A percentile compares a stretch with the other conserved stretches of the same genome.
Evolutionary conservation across 2,113 vertebrate genomes (phyloP).

Genomic region (Sapayoa aenigma): DNA sequence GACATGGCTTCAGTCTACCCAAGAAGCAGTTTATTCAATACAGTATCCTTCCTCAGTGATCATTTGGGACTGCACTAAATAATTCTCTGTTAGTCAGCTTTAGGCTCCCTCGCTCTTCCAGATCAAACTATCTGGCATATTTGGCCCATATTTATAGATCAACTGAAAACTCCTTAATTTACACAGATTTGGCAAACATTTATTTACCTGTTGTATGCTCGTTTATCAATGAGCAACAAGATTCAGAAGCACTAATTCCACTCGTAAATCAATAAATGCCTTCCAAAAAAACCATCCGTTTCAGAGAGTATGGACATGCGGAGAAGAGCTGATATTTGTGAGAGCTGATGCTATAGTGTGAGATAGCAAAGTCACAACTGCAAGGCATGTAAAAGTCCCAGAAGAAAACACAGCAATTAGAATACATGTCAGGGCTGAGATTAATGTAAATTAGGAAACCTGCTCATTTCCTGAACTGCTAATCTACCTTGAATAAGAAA

Average conservation of each 20-base stretch:
- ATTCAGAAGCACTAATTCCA: background rate
- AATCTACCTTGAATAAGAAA: conserved; percentile 1
- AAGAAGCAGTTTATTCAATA: background rate
- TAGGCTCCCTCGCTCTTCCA: background rate
- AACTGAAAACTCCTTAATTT: background rate
- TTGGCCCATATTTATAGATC: background rate
- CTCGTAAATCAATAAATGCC: background rate
- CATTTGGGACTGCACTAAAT: background rate
- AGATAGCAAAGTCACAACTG: background rate
- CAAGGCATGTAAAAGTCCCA: background rate
- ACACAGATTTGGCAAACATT: background rate
- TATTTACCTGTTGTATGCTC: background rate
- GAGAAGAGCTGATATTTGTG: background rate
- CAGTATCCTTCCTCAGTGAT: background rate
- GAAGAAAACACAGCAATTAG: background rate
- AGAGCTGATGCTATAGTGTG: background rate
- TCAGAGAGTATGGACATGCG: background rate
- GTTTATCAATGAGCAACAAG: background rate
- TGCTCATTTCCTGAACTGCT: background rate
- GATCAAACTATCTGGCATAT: background rate
- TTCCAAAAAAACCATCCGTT: background rate
- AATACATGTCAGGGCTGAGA: background rate
- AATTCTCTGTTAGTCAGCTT: background rate
- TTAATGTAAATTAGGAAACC: conserved; percentile 3
- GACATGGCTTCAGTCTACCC: background rate